Base-by-base conservation (phyloP, 2,797 vertebrate species). In the Helostoma temminkii region DNA sequence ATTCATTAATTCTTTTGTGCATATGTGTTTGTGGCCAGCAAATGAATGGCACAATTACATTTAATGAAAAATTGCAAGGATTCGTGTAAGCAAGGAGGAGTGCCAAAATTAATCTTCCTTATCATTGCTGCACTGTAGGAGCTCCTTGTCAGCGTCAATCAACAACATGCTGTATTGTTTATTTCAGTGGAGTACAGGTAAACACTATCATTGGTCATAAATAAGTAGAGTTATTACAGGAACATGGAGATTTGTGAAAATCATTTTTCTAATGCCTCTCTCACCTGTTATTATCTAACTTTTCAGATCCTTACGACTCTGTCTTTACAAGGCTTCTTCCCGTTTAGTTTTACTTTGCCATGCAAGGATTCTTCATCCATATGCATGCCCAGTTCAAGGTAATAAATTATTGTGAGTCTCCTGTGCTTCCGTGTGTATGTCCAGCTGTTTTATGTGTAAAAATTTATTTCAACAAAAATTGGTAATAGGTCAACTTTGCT, bases 381-480 rank as follows among this genome's bases (percentile, higher is more conserved):
- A 79, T 77, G 64, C 52, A 74, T 55, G 73, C 26, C 48, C 56
- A 59, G 62, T 73, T 74, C 48, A 34, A 79, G 28, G 72, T 61
- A 76, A 81, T 72, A 64, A 24, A 60, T 26, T 71, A 50, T 26
- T 36, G 60, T 16, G 42, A 66, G 43, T 62, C 62, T 55, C 39
- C 19, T 19, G 15, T 32, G 47, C 52, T 55, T 32, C 9, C n/a
- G 19, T 53, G 39, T 71, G 36, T 39, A 57, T 69, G 59, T 11
- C 61, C 39, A n/a, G 34, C 56, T 70, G 46, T 74, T 66, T 53
- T 58, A 45, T 61, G 59, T 72, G 70, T 60, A 34, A 62, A 80
- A 76, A 79, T 81, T 61, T 45, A 74, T 86, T 81, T 81, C 78
- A 81, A 83, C 83, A 50, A 32, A 72, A 63, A 77, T 76, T 39